Base-by-base conservation (phyloP, 2,888 invertebrate species). In the Himalopsyche tibetana region DNA sequence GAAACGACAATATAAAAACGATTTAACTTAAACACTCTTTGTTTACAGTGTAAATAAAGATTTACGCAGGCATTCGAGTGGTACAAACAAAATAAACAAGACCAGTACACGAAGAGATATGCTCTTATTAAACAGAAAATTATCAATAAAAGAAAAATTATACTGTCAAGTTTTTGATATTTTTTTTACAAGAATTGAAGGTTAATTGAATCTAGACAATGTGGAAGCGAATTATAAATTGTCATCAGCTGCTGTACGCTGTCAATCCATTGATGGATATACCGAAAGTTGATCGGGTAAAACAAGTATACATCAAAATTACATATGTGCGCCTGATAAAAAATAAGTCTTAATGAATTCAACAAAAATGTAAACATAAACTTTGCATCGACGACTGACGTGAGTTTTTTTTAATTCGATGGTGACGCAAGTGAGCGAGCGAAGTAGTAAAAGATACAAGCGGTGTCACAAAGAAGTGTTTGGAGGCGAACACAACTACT, bases 321-420 rank as follows among this genome's bases (percentile, higher is more conserved):
- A 63, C 2, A 2, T 5, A 8, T 19, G 8, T 63, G 6, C 63
- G 63, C 4, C 15, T 28, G 28, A 63, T 19, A 63, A 28, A 63
- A 19, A 63, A 63, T 28, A 63, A 19, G 5, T 63, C 28, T 19
- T 63, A 63, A 63, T 63, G 19, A 63, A 63, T 63, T 63, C 63
- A 63, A 28, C 28, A 19, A 63, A 63, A 63, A 63, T 51, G 63
- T 63, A 63, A 63, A 63, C 63, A 63, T 63, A 19, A 63, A 63
- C 63, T 19, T 63, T 63, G 63, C 11, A 63, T 63, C 63, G 63
- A 19, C 63, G 63, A 19, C 19, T 63, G 63, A 63, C 63, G 63
- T 63, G 63, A 63, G 28, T 19, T 63, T 55, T 63, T 51, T 63
- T 63, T 63, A 56, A 63, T 63, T 63, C 51, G 19, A 19, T 8